Evolutionary conservation across 2,888 invertebrate genomes (phyloP).

Genomic region (Phortica magna): DNA sequence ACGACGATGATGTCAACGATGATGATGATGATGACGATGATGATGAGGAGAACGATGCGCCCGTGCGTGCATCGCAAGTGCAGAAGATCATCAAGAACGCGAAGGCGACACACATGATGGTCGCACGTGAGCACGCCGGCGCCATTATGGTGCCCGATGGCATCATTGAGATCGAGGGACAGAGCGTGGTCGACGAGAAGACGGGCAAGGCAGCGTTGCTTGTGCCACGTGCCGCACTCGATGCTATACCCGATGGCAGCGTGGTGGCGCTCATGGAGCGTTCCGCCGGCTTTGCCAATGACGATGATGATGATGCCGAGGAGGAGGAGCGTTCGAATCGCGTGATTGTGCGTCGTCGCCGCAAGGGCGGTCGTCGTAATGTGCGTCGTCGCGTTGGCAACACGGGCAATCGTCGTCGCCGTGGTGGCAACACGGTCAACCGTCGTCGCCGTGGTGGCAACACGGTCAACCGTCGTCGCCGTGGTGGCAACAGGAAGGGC

Average conservation of each 20-base stretch:
- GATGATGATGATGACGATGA: conserved; percentile 40
- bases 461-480: conserved; percentile 45
- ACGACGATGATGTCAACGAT: conserved; percentile 32
- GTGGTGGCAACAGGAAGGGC: conserved; percentile 50
- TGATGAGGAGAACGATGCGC: conserved; percentile 29
- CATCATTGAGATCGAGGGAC: conserved; percentile 71
- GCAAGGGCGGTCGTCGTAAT: conserved; percentile 59
- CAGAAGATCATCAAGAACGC: conserved; percentile 57
- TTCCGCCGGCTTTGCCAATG: conserved; percentile 38
- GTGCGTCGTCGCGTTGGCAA: conserved; percentile 50
- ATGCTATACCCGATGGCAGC: conserved; percentile 73
- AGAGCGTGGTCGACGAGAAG: conserved; percentile 69
- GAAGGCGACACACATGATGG: conserved; percentile 65
- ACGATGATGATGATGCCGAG: conserved; percentile 42
- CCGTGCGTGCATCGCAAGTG: neutral
- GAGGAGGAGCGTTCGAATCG: conserved; percentile 70
- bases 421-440: conserved; percentile 43
- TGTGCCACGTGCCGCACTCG: conserved; percentile 69
- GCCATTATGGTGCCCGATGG: conserved; percentile 72
- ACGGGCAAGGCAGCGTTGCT: conserved; percentile 70
- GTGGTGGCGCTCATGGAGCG: conserved; percentile 72
- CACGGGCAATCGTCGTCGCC: conserved; percentile 42
- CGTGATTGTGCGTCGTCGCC: conserved; percentile 66
- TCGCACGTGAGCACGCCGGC: conserved; percentile 67
- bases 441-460: conserved; percentile 50